Evolutionary conservation across 2,888 invertebrate species (phyloP), one percentile per base, ranked within the genome.

Genomic region (Plagodis pulveraria): DNA sequence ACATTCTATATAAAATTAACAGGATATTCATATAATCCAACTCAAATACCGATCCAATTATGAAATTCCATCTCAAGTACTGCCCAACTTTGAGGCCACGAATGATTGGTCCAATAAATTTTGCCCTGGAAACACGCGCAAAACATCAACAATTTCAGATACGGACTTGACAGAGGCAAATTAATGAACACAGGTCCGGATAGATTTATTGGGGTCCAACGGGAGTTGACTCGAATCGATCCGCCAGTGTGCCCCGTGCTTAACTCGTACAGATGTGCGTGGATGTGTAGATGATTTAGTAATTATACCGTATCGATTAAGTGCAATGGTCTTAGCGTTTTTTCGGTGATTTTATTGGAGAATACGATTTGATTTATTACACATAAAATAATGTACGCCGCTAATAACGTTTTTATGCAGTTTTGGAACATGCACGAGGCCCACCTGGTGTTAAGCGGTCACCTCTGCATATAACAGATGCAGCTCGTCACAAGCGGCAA

Each of bases 101-200:
- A 86, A 81, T 86, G 81, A 87, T 86, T 81, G 84, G 80, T 66
- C 73, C 83, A 81, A 87, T 87, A 87, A 86, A 87, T 89, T 82
- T 71, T 74, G 12, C 50, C 78, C 73, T 77, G 77, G 77, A 81
- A 84, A 84, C 85, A 83, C 77, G 82, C 77, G 82, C 88, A 87
- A 88, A 90, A 89, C 89, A 89, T 87, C 87, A 88, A 87, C 88
- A 86, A 85, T 87, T 87, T 85, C 80, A 87, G 87, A 87, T 87
- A 86, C 80, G 76, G 78, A 79, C 83, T 80, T 83, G 87, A 86
- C 84, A 83, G 84, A 83, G 76, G 78, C 76, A 80, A 88, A 89
- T 89, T 88, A 88, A 90, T 89, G 88, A 87, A 88, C 84, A 84
- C 80, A 78, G 83, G 81, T 80, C 83, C 78, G 78, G 71, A 77